Evolutionary conservation across 2,888 invertebrate species (phyloP), one percentile per base, ranked within the genome.

Genomic region (Athalia cordata): DNA sequence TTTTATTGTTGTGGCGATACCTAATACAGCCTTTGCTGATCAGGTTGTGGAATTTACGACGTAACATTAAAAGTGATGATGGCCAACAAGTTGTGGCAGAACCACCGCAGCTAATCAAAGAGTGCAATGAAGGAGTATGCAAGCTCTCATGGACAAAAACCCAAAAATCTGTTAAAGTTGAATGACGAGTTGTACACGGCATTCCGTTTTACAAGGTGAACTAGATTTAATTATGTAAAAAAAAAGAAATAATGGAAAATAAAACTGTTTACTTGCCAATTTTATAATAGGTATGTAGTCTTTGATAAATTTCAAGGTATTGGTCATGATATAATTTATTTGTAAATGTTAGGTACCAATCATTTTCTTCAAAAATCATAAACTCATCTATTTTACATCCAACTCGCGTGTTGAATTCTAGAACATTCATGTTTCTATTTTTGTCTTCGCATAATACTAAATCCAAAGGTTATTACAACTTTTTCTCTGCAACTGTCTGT

Each of bases 21-120:
- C 95, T 96, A 85, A 92, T 97, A 80, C 96, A 97, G 88, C 97
- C 97, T 0, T 92, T 96, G 81, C 90, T 97, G 70, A 88, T 96
- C 74, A 94, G 94, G 81, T 95, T 95, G 86, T 97, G 96, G 96
- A 96, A 96, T 88, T 95, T 95, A 0, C 96, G 95, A 94, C 93
- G 92, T 77, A 93, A 93, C 78, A 93, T 94, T 86, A 93, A 93
- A 82, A 93, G 88, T 65, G 86, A 86, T 67, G 83, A 87, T 8
- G 85, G 86, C 15, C 86, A 80, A 43, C 82, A 84, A 3, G 80
- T 82, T 59, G 29, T 29, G 29, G 81, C 83, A 9, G 81, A 82
- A n/a, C 82, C 85, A 52, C 84, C 86, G 6, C 84, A 87, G 76
- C 79, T 89, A 67, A 85, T 87, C 13, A 87, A 89, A 74, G 87